Percentiles rank a stretch among this genome's conserved stretches.
Evolutionary conservation across 2,113 vertebrate species (phyloP).

Genomic region (Tragelaphus buxtoni): DNA sequence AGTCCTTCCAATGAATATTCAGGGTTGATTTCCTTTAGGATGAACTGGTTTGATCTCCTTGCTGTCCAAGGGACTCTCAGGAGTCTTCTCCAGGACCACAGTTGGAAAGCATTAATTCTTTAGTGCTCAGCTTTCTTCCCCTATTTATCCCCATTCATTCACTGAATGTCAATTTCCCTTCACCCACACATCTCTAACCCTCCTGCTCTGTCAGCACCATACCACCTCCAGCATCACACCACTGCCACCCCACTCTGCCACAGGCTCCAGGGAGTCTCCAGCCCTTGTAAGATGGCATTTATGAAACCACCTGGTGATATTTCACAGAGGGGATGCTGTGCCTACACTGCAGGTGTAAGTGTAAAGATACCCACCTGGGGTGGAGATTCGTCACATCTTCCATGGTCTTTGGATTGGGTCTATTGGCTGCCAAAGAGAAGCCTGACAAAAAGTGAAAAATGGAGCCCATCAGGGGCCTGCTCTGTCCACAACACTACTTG

Average conservation of each 20-base stretch:
- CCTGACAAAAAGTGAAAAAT: neutral
- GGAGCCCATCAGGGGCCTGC: neutral
- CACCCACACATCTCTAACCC: neutral
- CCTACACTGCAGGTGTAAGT: accelerated
- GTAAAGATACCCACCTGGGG: neutral
- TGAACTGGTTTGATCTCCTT: neutral
- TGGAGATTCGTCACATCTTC: neutral
- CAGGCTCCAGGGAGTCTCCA: neutral
- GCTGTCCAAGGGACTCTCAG: neutral
- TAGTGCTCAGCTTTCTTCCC: neutral
- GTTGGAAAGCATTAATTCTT: neutral
- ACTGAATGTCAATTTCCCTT: accelerated
- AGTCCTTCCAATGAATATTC: neutral
- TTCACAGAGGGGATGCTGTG: neutral
- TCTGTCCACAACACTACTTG: neutral
- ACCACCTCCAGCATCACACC: neutral
- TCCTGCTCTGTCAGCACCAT: neutral
- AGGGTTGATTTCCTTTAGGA: neutral
- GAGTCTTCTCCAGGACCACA: neutral
- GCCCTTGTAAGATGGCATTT: neutral
- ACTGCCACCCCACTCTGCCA: neutral
- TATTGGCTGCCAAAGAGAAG: neutral
- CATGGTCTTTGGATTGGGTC: neutral
- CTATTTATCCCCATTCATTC: neutral
- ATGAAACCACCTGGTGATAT: neutral